These are phyloP conservation scores for Drosophila helvetica DNA, from an alignment of 2,888 invertebrate species.

Conservation along the genomic window DNA sequence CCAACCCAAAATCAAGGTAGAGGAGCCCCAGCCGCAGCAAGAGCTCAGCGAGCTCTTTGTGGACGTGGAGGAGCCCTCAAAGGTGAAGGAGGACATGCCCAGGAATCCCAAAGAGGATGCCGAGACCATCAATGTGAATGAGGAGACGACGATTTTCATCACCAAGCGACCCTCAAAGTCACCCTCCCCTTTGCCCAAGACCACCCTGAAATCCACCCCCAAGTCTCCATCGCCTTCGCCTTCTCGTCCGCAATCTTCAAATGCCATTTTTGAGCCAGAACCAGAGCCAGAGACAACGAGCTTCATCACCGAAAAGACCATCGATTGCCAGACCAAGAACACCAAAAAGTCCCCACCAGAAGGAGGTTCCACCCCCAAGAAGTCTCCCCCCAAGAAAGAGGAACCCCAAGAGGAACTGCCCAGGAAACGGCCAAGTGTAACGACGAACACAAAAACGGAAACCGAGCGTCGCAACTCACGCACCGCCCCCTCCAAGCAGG, in stretches of 20 bases:
- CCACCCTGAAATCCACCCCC: slow-evolving; percentile 10
- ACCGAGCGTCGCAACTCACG: slow-evolving; percentile 55
- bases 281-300: slow-evolving; percentile 36
- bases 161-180: slow-evolving; percentile 51
- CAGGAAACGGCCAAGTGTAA: background rate
- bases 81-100: background rate
- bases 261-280: background rate
- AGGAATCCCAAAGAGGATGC: slow-evolving; percentile 41
- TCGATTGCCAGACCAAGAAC: slow-evolving; percentile 58
- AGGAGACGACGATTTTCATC: slow-evolving; percentile 56
- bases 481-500: slow-evolving; percentile 36
- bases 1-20: slow-evolving; percentile 62
- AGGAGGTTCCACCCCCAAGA: slow-evolving; percentile 9
- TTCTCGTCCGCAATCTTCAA: background rate
- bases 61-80: slow-evolving; percentile 43
- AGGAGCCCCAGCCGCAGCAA: slow-evolving; percentile 42
- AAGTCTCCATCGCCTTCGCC: slow-evolving; percentile 1
- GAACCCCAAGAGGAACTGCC: slow-evolving; percentile 6
- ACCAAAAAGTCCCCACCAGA: slow-evolving; percentile 39
- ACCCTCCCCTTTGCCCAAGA: slow-evolving; percentile 47
- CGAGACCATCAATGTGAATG: slow-evolving; percentile 49
- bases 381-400: slow-evolving; percentile 15
- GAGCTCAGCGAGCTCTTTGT: slow-evolving; percentile 43
- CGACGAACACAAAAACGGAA: slow-evolving; percentile 16
- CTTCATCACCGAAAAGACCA: slow-evolving; percentile 68